Conservation (phyloP, 2,888 invertebrate species). For the Nowickia ferox region DNA sequence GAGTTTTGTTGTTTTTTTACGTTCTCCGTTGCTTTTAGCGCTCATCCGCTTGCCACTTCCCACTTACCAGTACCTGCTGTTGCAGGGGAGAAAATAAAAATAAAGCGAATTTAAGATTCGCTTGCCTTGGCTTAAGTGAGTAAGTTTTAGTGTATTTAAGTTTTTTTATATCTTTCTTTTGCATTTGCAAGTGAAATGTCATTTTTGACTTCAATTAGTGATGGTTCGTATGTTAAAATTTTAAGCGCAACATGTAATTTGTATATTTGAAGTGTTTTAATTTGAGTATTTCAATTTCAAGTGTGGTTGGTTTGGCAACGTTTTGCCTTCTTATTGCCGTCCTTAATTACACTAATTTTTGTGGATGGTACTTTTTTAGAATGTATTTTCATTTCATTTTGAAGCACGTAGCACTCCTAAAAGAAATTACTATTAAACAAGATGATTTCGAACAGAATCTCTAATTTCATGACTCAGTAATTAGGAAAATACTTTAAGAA, state of each 20-base stretch:
- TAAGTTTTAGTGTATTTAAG: constrained; percentile 17
- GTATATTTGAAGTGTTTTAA: constrained; percentile 34
- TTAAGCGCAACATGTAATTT: constrained; percentile 36
- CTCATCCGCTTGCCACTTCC: constrained; percentile 9
- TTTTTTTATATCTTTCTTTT: constrained; percentile 23
- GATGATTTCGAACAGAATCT: too few species aligned
- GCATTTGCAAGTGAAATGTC: constrained; percentile 17
- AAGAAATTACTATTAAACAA: too few species aligned
- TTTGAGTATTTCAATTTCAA: constrained; percentile 26
- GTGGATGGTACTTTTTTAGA: not conserved
- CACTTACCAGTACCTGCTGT: not conserved
- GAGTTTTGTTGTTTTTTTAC: constrained; percentile 32
- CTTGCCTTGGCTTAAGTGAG: constrained; percentile 36
- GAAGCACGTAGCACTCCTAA: too few species aligned
- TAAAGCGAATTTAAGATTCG: constrained; percentile 26
- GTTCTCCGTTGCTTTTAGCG: constrained; percentile 35
- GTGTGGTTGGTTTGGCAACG: constrained; percentile 16
- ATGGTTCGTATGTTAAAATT: constrained; percentile 43
- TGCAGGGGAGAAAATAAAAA: not conserved
- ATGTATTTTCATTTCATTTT: too few species aligned
- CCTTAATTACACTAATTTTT: constrained; percentile 15
- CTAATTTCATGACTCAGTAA: too few species aligned
- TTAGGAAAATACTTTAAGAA: too few species aligned
- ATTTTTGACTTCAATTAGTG: constrained; percentile 57
- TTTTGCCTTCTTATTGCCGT: not conserved